Evolutionary conservation across 2,888 invertebrate species (phyloP).

Genomic region (Drosophila pseudotakahashii): DNA sequence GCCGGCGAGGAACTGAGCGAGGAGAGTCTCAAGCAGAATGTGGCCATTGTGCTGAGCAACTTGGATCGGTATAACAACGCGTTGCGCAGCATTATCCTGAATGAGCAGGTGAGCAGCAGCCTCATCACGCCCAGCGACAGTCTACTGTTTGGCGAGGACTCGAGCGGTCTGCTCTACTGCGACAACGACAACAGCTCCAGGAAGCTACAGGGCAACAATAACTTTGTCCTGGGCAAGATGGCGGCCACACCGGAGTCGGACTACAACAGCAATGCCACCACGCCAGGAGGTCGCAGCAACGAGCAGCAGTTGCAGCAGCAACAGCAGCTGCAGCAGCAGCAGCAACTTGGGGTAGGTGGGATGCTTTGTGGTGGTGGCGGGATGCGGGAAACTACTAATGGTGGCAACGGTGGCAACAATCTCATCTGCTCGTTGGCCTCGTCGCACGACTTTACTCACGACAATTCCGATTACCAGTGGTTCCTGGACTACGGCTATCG

Average conservation of each 20-base stretch:
- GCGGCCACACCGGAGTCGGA: constrained; percentile 83
- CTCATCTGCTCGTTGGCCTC: constrained; percentile 84
- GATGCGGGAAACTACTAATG: constrained; percentile 65
- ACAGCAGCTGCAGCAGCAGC: constrained; percentile 49
- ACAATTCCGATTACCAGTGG: constrained; percentile 96
- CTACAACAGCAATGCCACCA: constrained; percentile 84
- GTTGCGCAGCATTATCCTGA: constrained; percentile 83
- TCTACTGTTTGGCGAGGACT: constrained; percentile 69
- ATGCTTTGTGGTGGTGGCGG: constrained; percentile 71
- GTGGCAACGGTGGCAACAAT: constrained; percentile 64
- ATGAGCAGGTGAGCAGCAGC: constrained; percentile 80
- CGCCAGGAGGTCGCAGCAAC: constrained; percentile 75
- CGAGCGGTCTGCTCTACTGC: constrained; percentile 60
- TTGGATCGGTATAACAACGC: constrained; percentile 84
- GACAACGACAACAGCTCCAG: constrained; percentile 49
- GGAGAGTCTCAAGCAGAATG: constrained; percentile 84
- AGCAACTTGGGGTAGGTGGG: constrained; percentile 74
- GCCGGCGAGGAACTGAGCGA: constrained; percentile 83
- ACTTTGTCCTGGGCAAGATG: constrained; percentile 48
- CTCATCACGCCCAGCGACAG: constrained; percentile 67
- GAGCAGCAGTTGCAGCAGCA: constrained; percentile 43
- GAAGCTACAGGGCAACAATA: constrained; percentile 60
- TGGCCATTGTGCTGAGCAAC: constrained; percentile 84
- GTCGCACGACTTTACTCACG: constrained; percentile 89
- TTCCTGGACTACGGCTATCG: constrained; percentile 95